Evolutionary conservation across 2,888 invertebrate species (phyloP), one percentile per base, ranked within the genome.

Genomic region (Kryphioiulus occultus): DNA sequence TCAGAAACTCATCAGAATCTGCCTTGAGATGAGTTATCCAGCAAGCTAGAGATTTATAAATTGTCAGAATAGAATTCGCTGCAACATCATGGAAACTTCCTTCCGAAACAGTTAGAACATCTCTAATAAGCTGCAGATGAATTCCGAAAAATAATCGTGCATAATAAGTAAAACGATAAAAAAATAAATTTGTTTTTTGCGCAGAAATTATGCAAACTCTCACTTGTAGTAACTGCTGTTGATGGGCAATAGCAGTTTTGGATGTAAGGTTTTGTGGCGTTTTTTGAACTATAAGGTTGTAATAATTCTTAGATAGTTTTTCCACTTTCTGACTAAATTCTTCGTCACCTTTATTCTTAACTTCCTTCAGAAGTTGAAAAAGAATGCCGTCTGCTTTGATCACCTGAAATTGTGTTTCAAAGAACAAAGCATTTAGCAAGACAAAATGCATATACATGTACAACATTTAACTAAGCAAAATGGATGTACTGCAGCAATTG

Each of bases 1-100:
- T 17, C 19, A n/a, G 15, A 30, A 53, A 88, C 30, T 88, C 88
- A 7, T 86, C 44, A 1, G 86, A 53, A 82, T 88, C 86, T 42
- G 59, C 22, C 1, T 19, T 39, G 10, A 86, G 59, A 35, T 86
- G 78, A 32, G 44, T 78, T n/a, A 88, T 42, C 30, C 44, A 59
- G 53, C 88, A 88, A 19, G 42, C 30, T 19, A 88, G 42, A 2
- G 88, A 86, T 78, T 42, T 86, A 42, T 86, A 88, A 47, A 35
- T 47, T 22, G 26, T 68, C 26, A 88, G 22, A 39, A 53, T 44
- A 12, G 68, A 85, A 78, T 30, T 39, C 3, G 32, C 12, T 39
- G 12, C 32, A 12, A 12, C 32, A 0, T n/a, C 42, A 30, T 68
- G 9, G 10, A 5, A 15, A 86, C 19, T 47, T 26, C 30, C 83